Percentiles rank a stretch among this genome's conserved stretches.
phyloP scores from a whole-genome alignment of 2,113 vertebrate genomes.

The Dunckerocampus dactyliophorus region DNA sequence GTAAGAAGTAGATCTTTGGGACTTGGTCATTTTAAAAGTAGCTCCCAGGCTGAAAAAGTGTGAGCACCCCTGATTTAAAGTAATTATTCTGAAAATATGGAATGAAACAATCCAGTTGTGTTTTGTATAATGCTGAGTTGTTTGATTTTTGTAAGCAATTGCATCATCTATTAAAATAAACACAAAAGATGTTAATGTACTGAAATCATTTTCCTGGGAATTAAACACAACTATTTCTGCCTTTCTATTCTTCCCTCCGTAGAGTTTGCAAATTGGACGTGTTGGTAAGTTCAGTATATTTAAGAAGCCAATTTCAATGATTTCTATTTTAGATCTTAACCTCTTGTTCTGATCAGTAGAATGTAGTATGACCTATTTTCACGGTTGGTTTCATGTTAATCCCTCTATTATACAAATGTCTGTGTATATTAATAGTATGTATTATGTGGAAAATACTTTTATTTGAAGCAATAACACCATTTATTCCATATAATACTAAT shows the following conservation, averaged over 20 bases:
- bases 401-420: neutral
- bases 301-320: neutral
- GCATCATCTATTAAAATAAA: neutral
- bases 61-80: too few species aligned
- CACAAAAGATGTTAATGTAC: neutral
- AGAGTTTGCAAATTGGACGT: slow-evolving; percentile 2
- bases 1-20: too few species aligned
- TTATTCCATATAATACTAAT: neutral
- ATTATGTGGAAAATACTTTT: neutral
- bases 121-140: neutral
- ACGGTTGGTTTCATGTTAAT: neutral
- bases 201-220: neutral
- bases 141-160: neutral
- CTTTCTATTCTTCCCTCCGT: neutral
- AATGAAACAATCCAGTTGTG: neutral
- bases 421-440: neutral
- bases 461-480: neutral
- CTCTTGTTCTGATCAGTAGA: neutral
- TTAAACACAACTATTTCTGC: neutral
- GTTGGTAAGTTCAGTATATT: neutral
- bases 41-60: too few species aligned
- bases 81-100: too few species aligned
- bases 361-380: neutral
- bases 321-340: neutral
- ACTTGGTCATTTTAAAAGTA: too few species aligned